Conservation (phyloP, 2,113 vertebrate genomes). For the Nannobrachium achirus region DNA sequence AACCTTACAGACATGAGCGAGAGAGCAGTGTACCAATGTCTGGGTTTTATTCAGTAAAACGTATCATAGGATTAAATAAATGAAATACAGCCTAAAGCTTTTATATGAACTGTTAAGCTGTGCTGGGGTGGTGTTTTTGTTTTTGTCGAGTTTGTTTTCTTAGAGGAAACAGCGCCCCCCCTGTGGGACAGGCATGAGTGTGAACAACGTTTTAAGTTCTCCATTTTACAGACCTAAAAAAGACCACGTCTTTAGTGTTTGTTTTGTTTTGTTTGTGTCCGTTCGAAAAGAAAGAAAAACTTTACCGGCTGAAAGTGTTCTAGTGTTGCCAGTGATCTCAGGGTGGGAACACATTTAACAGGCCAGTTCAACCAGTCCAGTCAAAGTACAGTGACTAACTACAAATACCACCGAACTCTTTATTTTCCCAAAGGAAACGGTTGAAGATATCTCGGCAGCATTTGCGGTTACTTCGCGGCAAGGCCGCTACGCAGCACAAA, state of each 20-base stretch:
- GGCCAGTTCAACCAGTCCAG: no score
- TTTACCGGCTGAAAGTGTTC: no score
- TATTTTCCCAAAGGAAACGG: no score
- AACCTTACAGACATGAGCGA: no score
- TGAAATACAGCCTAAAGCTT: constrained; percentile 92
- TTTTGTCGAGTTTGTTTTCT: constrained; percentile 67
- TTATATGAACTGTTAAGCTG: constrained; percentile 86
- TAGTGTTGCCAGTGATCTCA: no score
- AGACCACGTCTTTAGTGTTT: constrained; percentile 80
- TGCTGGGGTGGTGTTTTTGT: constrained; percentile 83
- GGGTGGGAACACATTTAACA: no score
- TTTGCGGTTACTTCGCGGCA: no score
- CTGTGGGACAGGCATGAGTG: constrained; percentile 83
- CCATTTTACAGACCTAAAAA: constrained; percentile 70
- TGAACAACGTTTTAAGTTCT: constrained; percentile 65
- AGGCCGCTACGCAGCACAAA: no score
- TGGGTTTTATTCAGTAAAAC: constrained; percentile 97
- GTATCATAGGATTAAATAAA: constrained; percentile 78
- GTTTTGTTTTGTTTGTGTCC: constrained; percentile 70
- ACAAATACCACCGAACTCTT: no score
- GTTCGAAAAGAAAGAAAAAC: neutral
- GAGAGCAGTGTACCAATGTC: constrained; percentile 90
- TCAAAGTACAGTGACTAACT: no score
- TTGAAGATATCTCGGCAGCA: no score
- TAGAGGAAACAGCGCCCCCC: constrained; percentile 73